Evolutionary conservation across 2,888 invertebrate species (phyloP), one percentile per base, ranked within the genome.

Genomic region (Alviniconcha strummeri): DNA sequence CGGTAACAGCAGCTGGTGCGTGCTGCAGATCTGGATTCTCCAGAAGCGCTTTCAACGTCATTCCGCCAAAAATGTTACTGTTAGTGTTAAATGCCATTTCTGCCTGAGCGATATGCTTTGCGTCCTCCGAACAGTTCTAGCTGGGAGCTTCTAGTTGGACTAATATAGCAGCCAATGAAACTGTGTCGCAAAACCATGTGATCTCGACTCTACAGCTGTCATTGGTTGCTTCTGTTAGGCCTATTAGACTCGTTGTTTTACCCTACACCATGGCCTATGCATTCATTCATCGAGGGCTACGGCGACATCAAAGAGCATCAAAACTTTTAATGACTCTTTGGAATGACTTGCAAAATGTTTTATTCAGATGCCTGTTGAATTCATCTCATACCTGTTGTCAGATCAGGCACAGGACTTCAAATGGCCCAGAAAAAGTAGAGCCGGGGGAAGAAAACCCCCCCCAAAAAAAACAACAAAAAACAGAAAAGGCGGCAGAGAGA

Each of bases 21-120:
- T 88, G 89, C 79, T 90, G 90, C 52, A 91, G 85, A 71, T 89
- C 87, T 8, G 91, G 91, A 74, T 91, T 88, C 82, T 91, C 91
- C 11, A 91, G 83, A 11, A 91, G 86, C 17, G 90, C 89, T 83
- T 91, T 91, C 54, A 91, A 85, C 19, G 91, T 90, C 76, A 90
- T 88, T 54, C 90, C 90, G 15, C 85, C 79, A n/a, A 83, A 82
- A 17, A 67, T 83, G 56, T 76, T 71, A 19, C 64, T 52, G 67
- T n/a, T n/a, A n/a, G n/a, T n/a, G n/a, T 74, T 69, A 6, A 72
- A 69, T 54, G 83, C 80, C 83, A 83, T 83, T 36, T 36, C 36
- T 36, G 36, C 36, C 36, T 1, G 36, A 36, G 36, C 36, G 36
- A 36, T 36, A 36, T 36, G 36, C 36, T 36, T 36, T 3, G 36